Evolutionary conservation across 1,140 invertebrate species (phyloP).

Genomic region (Nasonia vitripennis): DNA sequence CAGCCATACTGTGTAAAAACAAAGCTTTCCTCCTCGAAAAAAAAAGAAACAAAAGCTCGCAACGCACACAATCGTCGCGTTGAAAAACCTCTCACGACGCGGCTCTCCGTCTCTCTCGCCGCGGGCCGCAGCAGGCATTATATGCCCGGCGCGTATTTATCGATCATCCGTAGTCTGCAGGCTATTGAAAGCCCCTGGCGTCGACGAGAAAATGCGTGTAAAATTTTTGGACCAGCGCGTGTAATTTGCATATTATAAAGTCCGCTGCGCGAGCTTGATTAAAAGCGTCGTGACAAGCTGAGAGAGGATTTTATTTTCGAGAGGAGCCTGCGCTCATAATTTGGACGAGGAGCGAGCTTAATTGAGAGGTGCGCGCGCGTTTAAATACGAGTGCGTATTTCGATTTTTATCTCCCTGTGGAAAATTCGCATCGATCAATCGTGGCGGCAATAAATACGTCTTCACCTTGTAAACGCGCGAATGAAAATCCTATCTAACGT

Average conservation of each 20-base stretch:
- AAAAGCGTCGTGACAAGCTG: neutral
- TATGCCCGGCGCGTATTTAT: conserved; percentile 12
- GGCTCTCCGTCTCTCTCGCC: no score
- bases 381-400: neutral
- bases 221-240: neutral
- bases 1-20: neutral
- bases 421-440: no score
- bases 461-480: no score
- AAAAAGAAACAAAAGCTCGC: neutral
- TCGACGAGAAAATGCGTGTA: neutral
- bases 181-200: neutral
- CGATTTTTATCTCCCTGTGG: no score
- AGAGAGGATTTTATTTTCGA: neutral
- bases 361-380: neutral
- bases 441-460: no score
- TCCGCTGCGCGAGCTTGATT: neutral
- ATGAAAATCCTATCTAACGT: no score
- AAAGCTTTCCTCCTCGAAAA: neutral
- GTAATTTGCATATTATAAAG: neutral
- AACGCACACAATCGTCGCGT: no score
- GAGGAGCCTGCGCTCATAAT: neutral
- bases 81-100: no score
- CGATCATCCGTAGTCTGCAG: neutral
- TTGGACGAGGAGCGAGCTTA: neutral
- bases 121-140: neutral